A percentile compares a stretch with the other conserved stretches of the same genome.
phyloP scores from a whole-genome alignment of 2,888 invertebrate species.

The Tolmerus cingulatus region DNA sequence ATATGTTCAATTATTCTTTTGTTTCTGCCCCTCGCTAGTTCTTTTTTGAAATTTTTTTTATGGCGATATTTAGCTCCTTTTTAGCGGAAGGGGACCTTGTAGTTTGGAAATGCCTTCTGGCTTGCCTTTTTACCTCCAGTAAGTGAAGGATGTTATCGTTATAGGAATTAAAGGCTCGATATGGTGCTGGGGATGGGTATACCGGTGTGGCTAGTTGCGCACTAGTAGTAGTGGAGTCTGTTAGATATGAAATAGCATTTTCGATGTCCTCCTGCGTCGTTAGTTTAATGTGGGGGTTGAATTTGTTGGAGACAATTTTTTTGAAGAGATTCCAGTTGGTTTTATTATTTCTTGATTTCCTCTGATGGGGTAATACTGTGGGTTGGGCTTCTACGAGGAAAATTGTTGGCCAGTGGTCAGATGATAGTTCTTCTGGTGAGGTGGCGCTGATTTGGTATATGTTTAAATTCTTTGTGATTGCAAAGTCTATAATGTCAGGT shows the following conservation, averaged over 20 bases:
- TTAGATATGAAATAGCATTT: not conserved
- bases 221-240: not conserved
- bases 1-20: too few relatives aligned
- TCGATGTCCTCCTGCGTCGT: not conserved
- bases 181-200: not conserved
- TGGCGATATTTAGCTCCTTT: too few relatives aligned
- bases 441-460: not conserved
- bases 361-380: not conserved
- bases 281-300: not conserved
- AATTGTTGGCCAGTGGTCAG: not conserved
- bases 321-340: not conserved
- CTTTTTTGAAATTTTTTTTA: too few relatives aligned
- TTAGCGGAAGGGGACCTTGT: too few relatives aligned
- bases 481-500: too few relatives aligned
- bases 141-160: not conserved
- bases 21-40: too few relatives aligned
- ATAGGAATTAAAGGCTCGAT: not conserved
- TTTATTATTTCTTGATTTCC: not conserved
- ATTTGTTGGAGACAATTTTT: not conserved
- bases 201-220: not conserved
- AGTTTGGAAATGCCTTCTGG: too few relatives aligned
- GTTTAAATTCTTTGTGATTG: too few relatives aligned
- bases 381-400: not conserved
- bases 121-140: not conserved
- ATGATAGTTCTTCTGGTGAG: not conserved